These are phyloP conservation scores for Nanorana parkeri DNA, from an alignment of 2,113 vertebrate species.

Conservation along the genomic window DNA sequence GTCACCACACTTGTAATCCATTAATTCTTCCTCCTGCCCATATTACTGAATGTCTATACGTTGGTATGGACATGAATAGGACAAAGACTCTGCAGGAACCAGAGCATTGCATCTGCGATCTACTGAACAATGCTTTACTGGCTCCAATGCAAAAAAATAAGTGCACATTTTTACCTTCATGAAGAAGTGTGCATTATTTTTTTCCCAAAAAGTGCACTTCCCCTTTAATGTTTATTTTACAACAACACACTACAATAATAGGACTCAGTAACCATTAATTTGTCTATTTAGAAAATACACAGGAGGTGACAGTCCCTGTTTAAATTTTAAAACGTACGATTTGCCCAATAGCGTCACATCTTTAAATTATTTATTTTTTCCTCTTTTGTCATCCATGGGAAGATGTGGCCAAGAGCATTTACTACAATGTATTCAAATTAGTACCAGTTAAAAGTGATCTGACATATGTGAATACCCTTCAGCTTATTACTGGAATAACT, in stretches of 20 bases:
- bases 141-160: too few relatives aligned
- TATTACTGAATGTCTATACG: too few relatives aligned
- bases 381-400: background rate
- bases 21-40: too few relatives aligned
- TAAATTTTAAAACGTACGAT: background rate
- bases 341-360: background rate
- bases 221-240: background rate
- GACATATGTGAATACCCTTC: background rate
- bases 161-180: too few relatives aligned
- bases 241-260: background rate
- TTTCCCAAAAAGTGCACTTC: too few relatives aligned
- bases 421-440: slow-evolving; percentile 5
- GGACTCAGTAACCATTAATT: too few relatives aligned
- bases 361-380: background rate
- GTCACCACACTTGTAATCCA: too few relatives aligned
- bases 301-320: background rate
- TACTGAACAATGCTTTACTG: too few relatives aligned
- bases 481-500: background rate
- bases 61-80: too few relatives aligned
- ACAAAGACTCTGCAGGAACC: too few relatives aligned
- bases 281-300: background rate
- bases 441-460: background rate
- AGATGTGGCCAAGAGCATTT: background rate
- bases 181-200: too few relatives aligned
- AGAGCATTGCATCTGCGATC: too few relatives aligned